Evolutionary conservation across 2,797 vertebrate species (phyloP).

Genomic region (Acrossocheilus wenchowensis): DNA sequence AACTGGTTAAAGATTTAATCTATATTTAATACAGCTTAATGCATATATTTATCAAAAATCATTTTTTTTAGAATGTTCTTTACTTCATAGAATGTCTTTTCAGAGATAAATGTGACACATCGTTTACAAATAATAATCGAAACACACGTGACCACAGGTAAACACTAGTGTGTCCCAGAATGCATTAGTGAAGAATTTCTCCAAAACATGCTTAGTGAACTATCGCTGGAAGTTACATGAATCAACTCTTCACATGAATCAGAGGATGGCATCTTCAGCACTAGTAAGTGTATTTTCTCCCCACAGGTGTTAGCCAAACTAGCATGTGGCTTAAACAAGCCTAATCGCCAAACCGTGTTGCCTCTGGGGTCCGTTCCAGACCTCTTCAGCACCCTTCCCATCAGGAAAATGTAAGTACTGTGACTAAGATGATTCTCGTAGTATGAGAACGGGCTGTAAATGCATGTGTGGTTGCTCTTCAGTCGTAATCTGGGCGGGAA

Average conservation of each 20-base stretch:
- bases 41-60: no score
- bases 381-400: constrained; percentile 87
- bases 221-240: not conserved
- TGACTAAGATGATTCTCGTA: not conserved
- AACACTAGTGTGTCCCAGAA: not conserved
- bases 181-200: not conserved
- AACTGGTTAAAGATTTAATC: no score
- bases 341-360: constrained; percentile 91
- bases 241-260: no score
- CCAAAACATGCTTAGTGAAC: not conserved
- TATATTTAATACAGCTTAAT: no score
- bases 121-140: no score
- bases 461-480: constrained; percentile 11
- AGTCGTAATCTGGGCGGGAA: constrained; percentile 95
- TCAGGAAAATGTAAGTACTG: constrained; percentile 89
- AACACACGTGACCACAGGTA: not conserved
- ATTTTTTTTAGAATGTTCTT: no score
- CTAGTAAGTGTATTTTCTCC: not conserved
- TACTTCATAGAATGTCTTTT: no score
- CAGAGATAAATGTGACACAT: no score
- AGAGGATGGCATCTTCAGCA: not conserved
- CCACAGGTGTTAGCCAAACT: constrained; percentile 92
- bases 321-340: constrained; percentile 96
- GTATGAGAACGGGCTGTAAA: not conserved
- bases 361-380: constrained; percentile 83